Evolutionary conservation across 2,797 vertebrate species (phyloP).

Genomic region (Anguilla obscura): DNA sequence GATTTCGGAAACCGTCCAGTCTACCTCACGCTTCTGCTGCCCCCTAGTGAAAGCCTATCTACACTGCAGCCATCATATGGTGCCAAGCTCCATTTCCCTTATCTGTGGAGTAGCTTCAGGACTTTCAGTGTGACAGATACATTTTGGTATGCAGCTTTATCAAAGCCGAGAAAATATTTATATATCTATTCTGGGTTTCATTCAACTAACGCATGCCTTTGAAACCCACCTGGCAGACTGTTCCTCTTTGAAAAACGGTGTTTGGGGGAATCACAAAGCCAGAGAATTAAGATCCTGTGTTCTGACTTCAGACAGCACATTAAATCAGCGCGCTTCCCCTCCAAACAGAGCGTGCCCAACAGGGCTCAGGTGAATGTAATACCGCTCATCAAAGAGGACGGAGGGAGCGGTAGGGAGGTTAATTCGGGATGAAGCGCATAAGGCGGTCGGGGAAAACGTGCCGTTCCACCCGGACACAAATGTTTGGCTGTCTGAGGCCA

Average conservation of each 20-base stretch:
- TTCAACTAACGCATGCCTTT: slow-evolving; percentile 15
- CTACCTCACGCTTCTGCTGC: slow-evolving; percentile 32
- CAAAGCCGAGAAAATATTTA: background rate
- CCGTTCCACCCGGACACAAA: background rate
- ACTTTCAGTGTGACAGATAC: slow-evolving; percentile 13
- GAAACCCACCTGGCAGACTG: slow-evolving; percentile 20
- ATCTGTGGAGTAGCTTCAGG: background rate
- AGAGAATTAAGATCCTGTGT: slow-evolving; percentile 36
- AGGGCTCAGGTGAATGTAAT: slow-evolving; percentile 28
- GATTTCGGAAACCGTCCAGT: slow-evolving; percentile 15
- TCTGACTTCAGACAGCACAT: slow-evolving; percentile 34
- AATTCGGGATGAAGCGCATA: background rate
- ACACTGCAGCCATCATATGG: slow-evolving; percentile 3
- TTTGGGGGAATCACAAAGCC: slow-evolving; percentile 30
- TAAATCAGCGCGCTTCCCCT: slow-evolving; percentile 33
- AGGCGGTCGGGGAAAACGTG: background rate
- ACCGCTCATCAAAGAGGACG: background rate
- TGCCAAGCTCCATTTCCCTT: background rate
- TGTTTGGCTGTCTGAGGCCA: background rate
- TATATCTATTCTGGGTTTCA: slow-evolving; percentile 11
- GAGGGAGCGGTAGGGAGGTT: background rate
- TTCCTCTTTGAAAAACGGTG: slow-evolving; percentile 23
- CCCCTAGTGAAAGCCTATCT: slow-evolving; percentile 29
- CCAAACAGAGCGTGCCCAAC: slow-evolving; percentile 25
- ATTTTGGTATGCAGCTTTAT: slow-evolving; percentile 26